Evolutionary conservation across 2,888 invertebrate genomes (phyloP).

Genomic region (Brenthis hecate): DNA sequence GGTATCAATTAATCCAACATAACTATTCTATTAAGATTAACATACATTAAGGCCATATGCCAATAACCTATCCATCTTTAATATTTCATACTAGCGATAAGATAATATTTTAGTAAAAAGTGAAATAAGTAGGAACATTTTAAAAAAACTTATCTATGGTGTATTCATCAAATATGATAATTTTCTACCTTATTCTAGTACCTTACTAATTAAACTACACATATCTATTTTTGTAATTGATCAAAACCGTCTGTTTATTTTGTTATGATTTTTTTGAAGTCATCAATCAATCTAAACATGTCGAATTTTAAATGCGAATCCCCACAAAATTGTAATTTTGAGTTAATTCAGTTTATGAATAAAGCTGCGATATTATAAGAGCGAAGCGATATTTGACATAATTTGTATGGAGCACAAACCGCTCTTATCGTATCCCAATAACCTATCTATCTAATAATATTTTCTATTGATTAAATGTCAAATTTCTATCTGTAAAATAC

Average conservation of each 20-base stretch:
- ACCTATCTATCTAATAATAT: no score
- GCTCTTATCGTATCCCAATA: no score
- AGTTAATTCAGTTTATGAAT: constrained; percentile 8
- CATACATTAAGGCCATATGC: no score
- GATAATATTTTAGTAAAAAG: background rate
- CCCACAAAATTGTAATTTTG: constrained; percentile 13
- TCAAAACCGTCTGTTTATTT: background rate
- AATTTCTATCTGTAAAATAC: no score
- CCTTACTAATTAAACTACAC: background rate
- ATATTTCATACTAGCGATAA: no score
- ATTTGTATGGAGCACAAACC: no score
- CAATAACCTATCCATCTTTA: no score
- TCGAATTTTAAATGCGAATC: constrained; percentile 7
- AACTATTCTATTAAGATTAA: no score
- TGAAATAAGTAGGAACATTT: background rate
- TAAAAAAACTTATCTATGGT: background rate
- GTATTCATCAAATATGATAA: background rate
- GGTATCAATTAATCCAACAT: no score
- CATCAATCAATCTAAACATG: constrained; percentile 3
- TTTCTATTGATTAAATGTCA: no score
- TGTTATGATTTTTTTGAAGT: constrained; percentile 2
- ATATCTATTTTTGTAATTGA: background rate
- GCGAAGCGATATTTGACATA: no score
- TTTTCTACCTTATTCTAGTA: background rate
- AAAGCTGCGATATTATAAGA: background rate